Evolutionary conservation across 2,113 vertebrate genomes (phyloP).

Genomic region (Poecilia latipinna): DNA sequence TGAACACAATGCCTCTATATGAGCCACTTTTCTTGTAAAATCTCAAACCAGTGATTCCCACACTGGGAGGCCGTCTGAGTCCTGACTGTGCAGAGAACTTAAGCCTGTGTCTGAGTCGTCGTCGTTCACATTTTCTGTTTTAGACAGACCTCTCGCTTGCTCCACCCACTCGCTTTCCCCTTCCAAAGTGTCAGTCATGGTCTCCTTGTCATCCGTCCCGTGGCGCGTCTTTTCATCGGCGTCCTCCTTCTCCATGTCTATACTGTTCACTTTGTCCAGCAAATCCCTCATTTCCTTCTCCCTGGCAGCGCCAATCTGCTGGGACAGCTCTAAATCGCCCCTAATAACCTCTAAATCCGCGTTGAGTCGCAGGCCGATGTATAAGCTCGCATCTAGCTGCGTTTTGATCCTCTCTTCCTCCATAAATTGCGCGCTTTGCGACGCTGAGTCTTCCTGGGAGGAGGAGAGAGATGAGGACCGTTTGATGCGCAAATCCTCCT

Average conservation of each 20-base stretch:
- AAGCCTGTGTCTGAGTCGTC: slow-evolving; percentile 97
- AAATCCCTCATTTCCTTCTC: slow-evolving; percentile 86
- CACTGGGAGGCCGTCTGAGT: slow-evolving; percentile 88
- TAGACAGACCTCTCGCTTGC: slow-evolving; percentile 83
- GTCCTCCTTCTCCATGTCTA: slow-evolving; percentile 73
- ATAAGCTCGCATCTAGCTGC: slow-evolving; percentile 90
- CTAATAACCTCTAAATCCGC: slow-evolving; percentile 88
- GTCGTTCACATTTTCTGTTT: slow-evolving; percentile 82
- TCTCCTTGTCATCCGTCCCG: slow-evolving; percentile 33
- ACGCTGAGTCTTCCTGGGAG: slow-evolving; percentile 5
- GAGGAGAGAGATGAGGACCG: neutral
- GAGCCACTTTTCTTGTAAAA: neutral
- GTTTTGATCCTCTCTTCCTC: slow-evolving; percentile 88
- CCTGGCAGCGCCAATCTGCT: slow-evolving; percentile 82
- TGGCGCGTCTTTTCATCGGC: slow-evolving; percentile 24
- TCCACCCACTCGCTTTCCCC: slow-evolving; percentile 82
- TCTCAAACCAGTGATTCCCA: slow-evolving; percentile 91
- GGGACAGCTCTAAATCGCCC: slow-evolving; percentile 84
- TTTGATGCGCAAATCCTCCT: slow-evolving; percentile 77
- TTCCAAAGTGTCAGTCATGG: slow-evolving; percentile 43
- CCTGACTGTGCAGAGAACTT: slow-evolving; percentile 96
- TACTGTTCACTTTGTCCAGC: slow-evolving; percentile 82
- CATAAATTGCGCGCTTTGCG: slow-evolving; percentile 78
- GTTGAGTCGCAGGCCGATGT: slow-evolving; percentile 90
- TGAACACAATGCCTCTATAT: neutral